Evolutionary conservation across 2,797 vertebrate genomes (phyloP).

Genomic region (Rachycentron canadum): DNA sequence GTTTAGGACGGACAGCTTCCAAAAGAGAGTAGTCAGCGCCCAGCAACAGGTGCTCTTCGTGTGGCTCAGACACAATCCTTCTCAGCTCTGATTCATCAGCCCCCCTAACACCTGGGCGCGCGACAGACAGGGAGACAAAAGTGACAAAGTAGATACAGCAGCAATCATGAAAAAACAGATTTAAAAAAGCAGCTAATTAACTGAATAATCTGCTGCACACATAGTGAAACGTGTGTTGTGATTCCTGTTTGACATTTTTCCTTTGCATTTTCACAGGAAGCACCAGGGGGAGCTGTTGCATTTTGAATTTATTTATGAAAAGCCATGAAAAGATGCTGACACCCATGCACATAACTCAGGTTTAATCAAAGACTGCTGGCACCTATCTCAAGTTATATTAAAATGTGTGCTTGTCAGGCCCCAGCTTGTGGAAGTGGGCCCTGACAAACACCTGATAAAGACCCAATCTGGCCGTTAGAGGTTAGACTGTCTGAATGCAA

Average conservation of each 20-base stretch:
- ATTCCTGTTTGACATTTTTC: not conserved
- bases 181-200: not conserved
- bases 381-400: not conserved
- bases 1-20: constrained; percentile 81
- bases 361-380: not conserved
- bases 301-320: not conserved
- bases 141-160: not conserved
- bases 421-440: not conserved
- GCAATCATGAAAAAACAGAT: not conserved
- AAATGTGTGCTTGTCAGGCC: not conserved
- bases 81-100: constrained; percentile 85
- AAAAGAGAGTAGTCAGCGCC: constrained; percentile 83
- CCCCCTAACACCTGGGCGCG: constrained; percentile 83
- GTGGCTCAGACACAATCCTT: constrained; percentile 86
- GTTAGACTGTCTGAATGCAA: not conserved
- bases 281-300: constrained; percentile 54
- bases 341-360: not conserved
- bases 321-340: not conserved
- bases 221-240: not conserved
- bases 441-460: not conserved
- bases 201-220: not conserved
- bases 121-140: not conserved
- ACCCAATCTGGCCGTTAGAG: not conserved
- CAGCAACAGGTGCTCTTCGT: constrained; percentile 86
- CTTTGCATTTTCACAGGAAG: not conserved